These are phyloP conservation scores for Graphium colonna DNA, from an alignment of 2,888 invertebrate species.

Conservation along the genomic window DNA sequence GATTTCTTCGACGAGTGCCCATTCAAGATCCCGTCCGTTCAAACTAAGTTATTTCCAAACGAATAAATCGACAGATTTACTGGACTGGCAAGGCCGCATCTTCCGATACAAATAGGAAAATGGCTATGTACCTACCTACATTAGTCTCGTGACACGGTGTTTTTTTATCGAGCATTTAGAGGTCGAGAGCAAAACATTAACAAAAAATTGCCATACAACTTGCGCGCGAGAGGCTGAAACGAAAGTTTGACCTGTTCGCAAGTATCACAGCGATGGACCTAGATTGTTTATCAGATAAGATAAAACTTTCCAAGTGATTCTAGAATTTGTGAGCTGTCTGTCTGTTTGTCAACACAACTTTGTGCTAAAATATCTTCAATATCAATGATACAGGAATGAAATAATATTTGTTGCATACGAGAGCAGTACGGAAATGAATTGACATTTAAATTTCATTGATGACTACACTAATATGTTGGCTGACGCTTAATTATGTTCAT, in stretches of 20 bases:
- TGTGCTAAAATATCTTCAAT: neutral
- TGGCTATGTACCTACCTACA: constrained; percentile 3
- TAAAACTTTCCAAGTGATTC: constrained; percentile 1
- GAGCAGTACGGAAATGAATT: too few relatives aligned
- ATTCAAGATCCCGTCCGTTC: neutral
- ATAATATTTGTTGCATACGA: too few relatives aligned
- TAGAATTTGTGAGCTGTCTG: neutral
- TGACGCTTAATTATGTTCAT: too few relatives aligned
- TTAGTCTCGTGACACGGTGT: constrained; percentile 16
- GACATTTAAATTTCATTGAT: too few relatives aligned
- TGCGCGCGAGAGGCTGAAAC: constrained; percentile 19
- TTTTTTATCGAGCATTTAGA: constrained; percentile 11
- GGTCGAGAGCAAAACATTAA: constrained; percentile 13
- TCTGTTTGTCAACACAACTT: neutral
- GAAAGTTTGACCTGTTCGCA: constrained; percentile 21
- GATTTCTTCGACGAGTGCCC: neutral
- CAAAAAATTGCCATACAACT: constrained; percentile 14
- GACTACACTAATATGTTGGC: too few relatives aligned
- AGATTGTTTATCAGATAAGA: constrained; percentile 23
- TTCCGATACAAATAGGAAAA: constrained; percentile 12
- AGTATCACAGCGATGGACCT: constrained; percentile 20
- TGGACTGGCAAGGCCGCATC: constrained; percentile 12
- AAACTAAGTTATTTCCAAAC: constrained; percentile 8
- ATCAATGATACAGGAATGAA: neutral
- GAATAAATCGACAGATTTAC: constrained; percentile 7